Evolutionary conservation across 2,888 invertebrate species (phyloP).

Genomic region (Mesodorylaimus sp.): DNA sequence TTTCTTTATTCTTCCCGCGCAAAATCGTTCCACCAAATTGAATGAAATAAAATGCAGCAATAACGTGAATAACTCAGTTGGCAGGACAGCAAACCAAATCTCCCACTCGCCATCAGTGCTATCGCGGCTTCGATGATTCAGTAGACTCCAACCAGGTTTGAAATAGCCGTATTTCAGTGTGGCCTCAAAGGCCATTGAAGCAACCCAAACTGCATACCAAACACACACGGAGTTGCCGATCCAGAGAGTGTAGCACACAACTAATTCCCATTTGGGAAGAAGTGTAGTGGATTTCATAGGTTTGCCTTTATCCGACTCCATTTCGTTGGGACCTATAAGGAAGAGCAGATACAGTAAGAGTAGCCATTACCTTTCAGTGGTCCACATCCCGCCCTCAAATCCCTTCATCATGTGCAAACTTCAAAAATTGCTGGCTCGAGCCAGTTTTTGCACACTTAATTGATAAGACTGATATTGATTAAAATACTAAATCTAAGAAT

Average conservation of each 20-base stretch:
- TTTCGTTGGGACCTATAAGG: too few species aligned
- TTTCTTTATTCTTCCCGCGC: background rate
- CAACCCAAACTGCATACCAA: background rate
- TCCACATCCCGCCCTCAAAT: too few species aligned
- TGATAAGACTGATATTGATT: too few species aligned
- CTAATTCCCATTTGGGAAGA: slow-evolving; percentile 5
- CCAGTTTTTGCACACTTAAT: too few species aligned
- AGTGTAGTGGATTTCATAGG: too few species aligned
- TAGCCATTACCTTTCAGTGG: too few species aligned
- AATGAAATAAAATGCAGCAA: background rate
- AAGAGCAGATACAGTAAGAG: too few species aligned
- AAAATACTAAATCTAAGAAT: too few species aligned
- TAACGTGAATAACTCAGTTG: background rate
- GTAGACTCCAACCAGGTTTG: slow-evolving; percentile 6
- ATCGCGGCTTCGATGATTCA: slow-evolving; percentile 2
- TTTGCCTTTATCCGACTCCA: too few species aligned
- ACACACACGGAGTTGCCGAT: background rate
- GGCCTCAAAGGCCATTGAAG: background rate
- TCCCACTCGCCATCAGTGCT: slow-evolving; percentile 5
- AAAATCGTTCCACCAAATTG: background rate
- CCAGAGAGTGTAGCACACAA: slow-evolving; percentile 3
- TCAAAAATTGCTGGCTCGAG: too few species aligned
- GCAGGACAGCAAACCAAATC: background rate
- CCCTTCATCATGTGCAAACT: too few species aligned
- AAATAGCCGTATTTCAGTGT: slow-evolving; percentile 1